Percentiles rank a stretch among this genome's conserved stretches.
phyloP scores from a whole-genome alignment of 2,797 vertebrate species.

The Sebastes itinus region DNA sequence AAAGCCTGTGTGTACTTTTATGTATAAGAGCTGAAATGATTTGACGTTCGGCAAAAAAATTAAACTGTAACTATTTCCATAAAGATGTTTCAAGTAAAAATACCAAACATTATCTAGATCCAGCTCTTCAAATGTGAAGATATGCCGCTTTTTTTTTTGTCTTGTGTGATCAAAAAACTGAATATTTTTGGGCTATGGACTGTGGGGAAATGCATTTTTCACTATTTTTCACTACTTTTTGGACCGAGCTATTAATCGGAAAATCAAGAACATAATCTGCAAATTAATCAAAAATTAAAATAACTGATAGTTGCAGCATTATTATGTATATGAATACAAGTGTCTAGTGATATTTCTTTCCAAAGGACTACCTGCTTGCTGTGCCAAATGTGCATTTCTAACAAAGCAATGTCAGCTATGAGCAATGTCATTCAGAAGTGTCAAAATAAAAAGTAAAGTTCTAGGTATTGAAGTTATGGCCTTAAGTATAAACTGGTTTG shows the following conservation, averaged over 20 bases:
- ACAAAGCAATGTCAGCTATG: background rate
- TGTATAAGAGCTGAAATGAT: background rate
- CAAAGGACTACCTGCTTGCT: background rate
- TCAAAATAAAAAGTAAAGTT: background rate
- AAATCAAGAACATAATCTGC: background rate
- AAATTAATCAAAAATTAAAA: background rate
- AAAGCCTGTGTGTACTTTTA: background rate
- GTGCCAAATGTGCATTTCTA: background rate
- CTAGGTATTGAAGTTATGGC: background rate
- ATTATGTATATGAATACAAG: background rate
- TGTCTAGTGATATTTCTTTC: background rate
- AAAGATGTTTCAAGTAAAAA: background rate
- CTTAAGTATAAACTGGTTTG: background rate
- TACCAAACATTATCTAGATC: background rate
- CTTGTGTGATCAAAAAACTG: background rate
- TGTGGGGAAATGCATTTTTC: background rate
- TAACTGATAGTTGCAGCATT: background rate
- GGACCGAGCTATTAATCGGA: background rate
- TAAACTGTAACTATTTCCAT: background rate
- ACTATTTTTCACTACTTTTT: background rate
- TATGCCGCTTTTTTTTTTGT: background rate
- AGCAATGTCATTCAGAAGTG: background rate
- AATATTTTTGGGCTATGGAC: background rate
- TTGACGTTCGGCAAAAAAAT: background rate
- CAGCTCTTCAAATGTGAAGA: background rate